Evolutionary conservation across 2,888 invertebrate species (phyloP), one percentile per base, ranked within the genome.

Genomic region (Drosophila affinis): DNA sequence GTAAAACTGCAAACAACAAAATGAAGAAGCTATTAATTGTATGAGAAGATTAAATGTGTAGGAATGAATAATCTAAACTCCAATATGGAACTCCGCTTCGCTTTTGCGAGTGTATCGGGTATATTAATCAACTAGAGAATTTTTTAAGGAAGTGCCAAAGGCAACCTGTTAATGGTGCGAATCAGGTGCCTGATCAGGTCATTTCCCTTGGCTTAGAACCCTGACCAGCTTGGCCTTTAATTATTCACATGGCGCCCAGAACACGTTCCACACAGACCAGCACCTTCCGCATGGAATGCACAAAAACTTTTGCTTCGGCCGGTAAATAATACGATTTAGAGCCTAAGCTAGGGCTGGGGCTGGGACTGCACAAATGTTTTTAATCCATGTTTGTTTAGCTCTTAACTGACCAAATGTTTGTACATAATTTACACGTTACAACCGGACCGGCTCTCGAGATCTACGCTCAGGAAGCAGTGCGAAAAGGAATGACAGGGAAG

Each of bases 1-100:
- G 75, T 91, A 92, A 72, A 88, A 92, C 92, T 92, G 75, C 14
- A 64, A 62, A 54, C 53, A 45, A 9, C 48, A 72, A 54, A 48
- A 3, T 34, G 27, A 52, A 48, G 53, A 32, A 49, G 24, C 21
- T 61, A 51, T 72, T 70, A 51, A 73, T 53, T 53, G 44, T 53
- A n/a, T 18, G n/a, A 10, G 9, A 18, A 39, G 3, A n/a, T 6
- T 7, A n/a, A 39, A 39, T 39, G 3, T 39, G 14, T 39, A 51
- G 45, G 27, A 9, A 55, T 49, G 24, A 32, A 62, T 32, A 17
- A 46, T 48, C 4, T 3, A 24, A 4, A 24, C 24, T 24, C 4
- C 24, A 7, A 1, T 7, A 4, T 34, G 5, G 34, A 34, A 34
- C 4, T 34, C 2, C 4, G 34, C 12, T 12, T 12, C 3, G 39